phyloP scores from a whole-genome alignment of 2,113 vertebrate genomes.

The Podocnemis expansa region DNA sequence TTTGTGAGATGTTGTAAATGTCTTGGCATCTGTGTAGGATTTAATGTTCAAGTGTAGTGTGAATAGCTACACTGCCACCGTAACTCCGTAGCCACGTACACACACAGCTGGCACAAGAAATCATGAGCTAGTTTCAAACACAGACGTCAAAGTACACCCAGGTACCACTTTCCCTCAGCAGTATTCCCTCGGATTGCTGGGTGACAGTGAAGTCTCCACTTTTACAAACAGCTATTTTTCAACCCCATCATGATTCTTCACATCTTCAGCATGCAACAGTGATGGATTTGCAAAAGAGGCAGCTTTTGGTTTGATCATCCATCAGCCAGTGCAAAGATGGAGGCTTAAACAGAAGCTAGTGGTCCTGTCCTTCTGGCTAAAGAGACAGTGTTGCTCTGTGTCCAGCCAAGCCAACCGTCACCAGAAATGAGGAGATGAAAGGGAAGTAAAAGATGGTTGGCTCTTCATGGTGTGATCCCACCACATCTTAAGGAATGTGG shows the following conservation, averaged over 20 bases:
- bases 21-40: too few relatives aligned
- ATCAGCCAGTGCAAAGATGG: too few relatives aligned
- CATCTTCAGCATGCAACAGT: neutral
- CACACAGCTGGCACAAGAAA: rapidly evolving
- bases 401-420: neutral
- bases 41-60: neutral
- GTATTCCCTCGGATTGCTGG: neutral
- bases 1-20: too few relatives aligned
- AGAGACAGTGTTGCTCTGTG: rapidly evolving
- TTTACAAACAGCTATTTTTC: neutral
- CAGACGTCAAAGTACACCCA: rapidly evolving
- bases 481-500: rapidly evolving
- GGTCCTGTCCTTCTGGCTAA: rapidly evolving
- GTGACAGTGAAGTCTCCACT: rapidly evolving
- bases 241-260: rapidly evolving
- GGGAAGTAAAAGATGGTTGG: neutral
- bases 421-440: neutral
- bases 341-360: neutral
- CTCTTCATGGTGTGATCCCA: neutral
- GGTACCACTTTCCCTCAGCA: neutral
- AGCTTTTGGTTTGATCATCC: rapidly evolving
- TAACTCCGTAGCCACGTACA: too few relatives aligned
- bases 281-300: rapidly evolving
- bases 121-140: rapidly evolving
- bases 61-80: rapidly evolving